phyloP scores from a whole-genome alignment of 2,888 invertebrate genomes.

The Protodeltote pygarga region DNA sequence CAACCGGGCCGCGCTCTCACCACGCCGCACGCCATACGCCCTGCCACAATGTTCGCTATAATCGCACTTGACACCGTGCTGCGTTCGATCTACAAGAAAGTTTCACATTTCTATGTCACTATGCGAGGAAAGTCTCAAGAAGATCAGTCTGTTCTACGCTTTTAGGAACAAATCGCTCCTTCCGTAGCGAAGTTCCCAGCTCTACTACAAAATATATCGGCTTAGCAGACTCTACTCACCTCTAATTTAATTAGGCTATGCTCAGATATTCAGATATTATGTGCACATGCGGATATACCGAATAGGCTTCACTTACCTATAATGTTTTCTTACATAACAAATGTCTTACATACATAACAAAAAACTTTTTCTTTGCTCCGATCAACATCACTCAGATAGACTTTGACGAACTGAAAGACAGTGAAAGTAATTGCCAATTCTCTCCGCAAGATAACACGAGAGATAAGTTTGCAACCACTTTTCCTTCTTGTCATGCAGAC shows the following conservation, averaged over 20 bases:
- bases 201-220: constrained; percentile 46
- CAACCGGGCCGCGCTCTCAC: constrained; percentile 85
- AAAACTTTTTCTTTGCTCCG: constrained; percentile 50
- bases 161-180: constrained; percentile 27
- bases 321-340: constrained; percentile 27
- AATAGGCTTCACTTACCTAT: constrained; percentile 65
- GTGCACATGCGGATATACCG: constrained; percentile 44
- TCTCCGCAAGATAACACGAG: constrained; percentile 64
- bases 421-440: constrained; percentile 74
- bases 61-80: constrained; percentile 85
- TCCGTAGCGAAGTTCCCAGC: constrained; percentile 31
- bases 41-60: constrained; percentile 76
- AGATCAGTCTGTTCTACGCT: constrained; percentile 46
- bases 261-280: constrained; percentile 54
- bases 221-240: constrained; percentile 64
- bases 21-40: constrained; percentile 67
- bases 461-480: constrained; percentile 69
- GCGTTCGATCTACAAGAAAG: constrained; percentile 80
- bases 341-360: no score
- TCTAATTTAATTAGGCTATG: constrained; percentile 80
- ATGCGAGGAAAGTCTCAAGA: constrained; percentile 60
- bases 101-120: constrained; percentile 82
- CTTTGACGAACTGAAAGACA: constrained; percentile 64
- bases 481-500: constrained; percentile 68
- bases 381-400: constrained; percentile 46